Evolutionary conservation across 1,140 invertebrate genomes (phyloP).

Genomic region (Drosophila eugracilis): DNA sequence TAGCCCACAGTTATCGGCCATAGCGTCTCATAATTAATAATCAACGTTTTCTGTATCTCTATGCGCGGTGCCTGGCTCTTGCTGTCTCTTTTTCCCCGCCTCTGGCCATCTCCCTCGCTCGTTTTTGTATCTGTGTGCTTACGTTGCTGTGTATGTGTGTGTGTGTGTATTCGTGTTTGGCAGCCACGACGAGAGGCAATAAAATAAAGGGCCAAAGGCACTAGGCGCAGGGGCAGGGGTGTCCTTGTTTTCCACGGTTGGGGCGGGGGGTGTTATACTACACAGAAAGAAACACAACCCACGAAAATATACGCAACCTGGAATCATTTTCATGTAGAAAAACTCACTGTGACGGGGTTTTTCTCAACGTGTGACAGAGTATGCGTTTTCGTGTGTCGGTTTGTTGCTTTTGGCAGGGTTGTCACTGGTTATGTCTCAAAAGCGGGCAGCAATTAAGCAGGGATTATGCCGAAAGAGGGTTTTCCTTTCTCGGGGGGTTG

Average conservation of each 20-base stretch:
- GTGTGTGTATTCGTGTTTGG: slow-evolving; percentile 41
- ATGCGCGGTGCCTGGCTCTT: background rate
- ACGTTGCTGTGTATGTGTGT: slow-evolving; percentile 2
- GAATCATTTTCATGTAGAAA: too few relatives aligned
- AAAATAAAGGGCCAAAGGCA: slow-evolving; percentile 58
- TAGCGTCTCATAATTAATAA: slow-evolving; percentile 78
- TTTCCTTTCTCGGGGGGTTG: slow-evolving; percentile 14
- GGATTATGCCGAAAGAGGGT: slow-evolving; percentile 48
- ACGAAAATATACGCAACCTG: background rate
- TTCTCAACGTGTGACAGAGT: background rate
- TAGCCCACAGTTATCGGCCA: slow-evolving; percentile 63
- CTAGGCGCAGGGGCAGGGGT: slow-evolving; percentile 18
- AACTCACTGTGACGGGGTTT: too few relatives aligned
- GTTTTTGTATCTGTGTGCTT: slow-evolving; percentile 1
- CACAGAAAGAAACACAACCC: too few relatives aligned
- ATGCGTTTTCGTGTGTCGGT: slow-evolving; percentile 36
- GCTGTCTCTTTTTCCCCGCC: slow-evolving; percentile 2
- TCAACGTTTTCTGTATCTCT: slow-evolving; percentile 73
- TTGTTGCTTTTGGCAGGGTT: slow-evolving; percentile 39
- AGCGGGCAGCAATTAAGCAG: slow-evolving; percentile 59
- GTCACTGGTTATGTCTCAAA: slow-evolving; percentile 39
- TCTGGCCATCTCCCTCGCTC: slow-evolving; percentile 13
- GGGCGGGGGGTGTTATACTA: background rate
- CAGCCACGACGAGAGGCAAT: slow-evolving; percentile 50
- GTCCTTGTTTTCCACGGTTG: background rate